Conservation (phyloP, 2,888 invertebrate genomes). For the Anoncus sp. region DNA sequence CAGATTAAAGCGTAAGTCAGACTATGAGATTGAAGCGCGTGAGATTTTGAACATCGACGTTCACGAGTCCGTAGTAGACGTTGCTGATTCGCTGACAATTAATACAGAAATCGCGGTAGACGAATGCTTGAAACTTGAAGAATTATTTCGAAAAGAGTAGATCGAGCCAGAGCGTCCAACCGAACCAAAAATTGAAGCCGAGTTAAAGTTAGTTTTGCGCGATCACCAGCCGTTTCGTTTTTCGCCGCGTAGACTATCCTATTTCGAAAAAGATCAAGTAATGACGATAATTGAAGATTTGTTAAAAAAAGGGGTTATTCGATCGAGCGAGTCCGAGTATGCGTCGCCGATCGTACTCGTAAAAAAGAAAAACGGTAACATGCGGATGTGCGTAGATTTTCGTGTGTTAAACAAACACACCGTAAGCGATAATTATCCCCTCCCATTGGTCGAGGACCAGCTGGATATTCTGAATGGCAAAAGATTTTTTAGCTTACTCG, state of each 20-base stretch:
- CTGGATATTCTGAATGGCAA: constrained; percentile 59
- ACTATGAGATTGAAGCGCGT: not conserved
- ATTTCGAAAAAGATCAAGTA: constrained; percentile 47
- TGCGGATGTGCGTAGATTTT: constrained; percentile 62
- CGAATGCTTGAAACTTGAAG: constrained; percentile 15
- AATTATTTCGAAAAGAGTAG: constrained; percentile 43
- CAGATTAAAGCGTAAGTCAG: constrained; percentile 18
- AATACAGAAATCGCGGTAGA: constrained; percentile 19
- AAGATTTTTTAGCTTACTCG: constrained; percentile 63
- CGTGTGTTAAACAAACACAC: constrained; percentile 59
- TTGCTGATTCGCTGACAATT: constrained; percentile 23
- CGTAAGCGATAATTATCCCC: constrained; percentile 58
- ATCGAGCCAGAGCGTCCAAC: constrained; percentile 37
- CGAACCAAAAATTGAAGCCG: constrained; percentile 45
- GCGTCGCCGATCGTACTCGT: constrained; percentile 60
- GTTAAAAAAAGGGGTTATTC: constrained; percentile 62
- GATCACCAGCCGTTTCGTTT: constrained; percentile 51
- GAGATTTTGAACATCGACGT: constrained; percentile 52
- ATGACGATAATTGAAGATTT: constrained; percentile 64
- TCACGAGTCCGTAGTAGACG: constrained; percentile 12
- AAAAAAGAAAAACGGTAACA: constrained; percentile 57
- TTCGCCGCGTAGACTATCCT: constrained; percentile 39
- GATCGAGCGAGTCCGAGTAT: constrained; percentile 61
- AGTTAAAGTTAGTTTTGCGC: constrained; percentile 42
- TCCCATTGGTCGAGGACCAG: constrained; percentile 65